Evolutionary conservation across 2,888 invertebrate species (phyloP), one percentile per base, ranked within the genome.

Genomic region (Acronicta psi): DNA sequence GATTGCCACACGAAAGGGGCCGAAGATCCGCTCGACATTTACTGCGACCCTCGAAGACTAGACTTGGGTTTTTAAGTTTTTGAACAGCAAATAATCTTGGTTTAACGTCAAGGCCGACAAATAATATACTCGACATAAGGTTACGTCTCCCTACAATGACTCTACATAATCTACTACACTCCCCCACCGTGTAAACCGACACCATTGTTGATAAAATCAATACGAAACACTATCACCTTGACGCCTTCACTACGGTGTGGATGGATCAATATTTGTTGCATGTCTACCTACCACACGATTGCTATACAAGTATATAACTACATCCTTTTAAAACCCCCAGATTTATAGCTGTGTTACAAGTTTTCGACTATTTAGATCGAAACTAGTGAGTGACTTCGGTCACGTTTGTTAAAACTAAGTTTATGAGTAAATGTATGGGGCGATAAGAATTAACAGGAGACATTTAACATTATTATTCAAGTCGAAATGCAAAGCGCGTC

Each of bases 191-290:
- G 40, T 45, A 20, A 70, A 11, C 18, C 8, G 31, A 38, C 46
- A 14, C 65, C 49, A 59, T 66, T 71, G 37, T 44, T 44, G 41
- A 46, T 14, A 54, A 67, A 67, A 67, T 67, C 67, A 46, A 65
- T 70, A 70, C 34, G 42, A 16, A 38, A 18, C 41, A 23, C 34
- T 34, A 64, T 65, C 44, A 42, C 67, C 66, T 67, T 53, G 47
- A 34, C 52, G 38, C 59, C 38, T 36, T 34, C 7, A 14, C 45
- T 16, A 42, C 29, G n/a, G 44, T 36, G 37, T 37, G 13, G 17
- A 11, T 47, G 17, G 49, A 67, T 67, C 66, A 42, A 65, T 70
- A 46, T 47, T 29, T 47, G 37, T 58, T 25, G 58, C 71, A 65
- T 50, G 66, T 51, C 47, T 49, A 43, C 11, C 31, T 40, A 36